Conservation (phyloP, 2,888 invertebrate species). For the Junonia oenone region DNA sequence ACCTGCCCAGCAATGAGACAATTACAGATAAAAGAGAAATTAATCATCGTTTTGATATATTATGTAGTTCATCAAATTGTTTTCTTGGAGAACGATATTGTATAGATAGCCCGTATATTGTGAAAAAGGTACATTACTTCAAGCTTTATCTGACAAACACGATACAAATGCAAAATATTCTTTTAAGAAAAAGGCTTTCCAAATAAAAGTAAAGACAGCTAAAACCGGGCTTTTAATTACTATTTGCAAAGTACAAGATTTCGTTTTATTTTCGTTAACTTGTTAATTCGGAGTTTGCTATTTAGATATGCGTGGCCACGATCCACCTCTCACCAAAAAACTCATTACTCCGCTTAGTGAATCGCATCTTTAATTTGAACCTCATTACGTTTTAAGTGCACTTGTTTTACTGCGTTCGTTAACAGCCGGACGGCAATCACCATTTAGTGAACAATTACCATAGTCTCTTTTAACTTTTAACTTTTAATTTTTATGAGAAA, state of each 20-base stretch:
- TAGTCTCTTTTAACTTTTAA: conserved; percentile 9
- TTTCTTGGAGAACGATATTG: no score
- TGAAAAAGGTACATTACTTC: no score
- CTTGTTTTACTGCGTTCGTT: conserved; percentile 41
- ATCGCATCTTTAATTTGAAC: conserved; percentile 40
- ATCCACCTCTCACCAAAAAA: conserved; percentile 28
- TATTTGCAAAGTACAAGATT: conserved; percentile 11
- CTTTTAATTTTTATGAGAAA: no score
- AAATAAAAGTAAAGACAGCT: neutral
- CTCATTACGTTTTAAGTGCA: conserved; percentile 45
- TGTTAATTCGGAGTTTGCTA: conserved; percentile 13
- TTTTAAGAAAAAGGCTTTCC: no score
- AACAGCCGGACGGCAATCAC: conserved; percentile 32
- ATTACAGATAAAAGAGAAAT: no score
- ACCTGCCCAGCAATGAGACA: no score
- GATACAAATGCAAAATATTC: no score
- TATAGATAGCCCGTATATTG: no score
- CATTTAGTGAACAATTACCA: conserved; percentile 21
- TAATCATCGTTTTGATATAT: no score
- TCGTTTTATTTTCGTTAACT: conserved; percentile 14
- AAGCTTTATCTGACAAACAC: no score
- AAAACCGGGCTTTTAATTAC: conserved; percentile 10
- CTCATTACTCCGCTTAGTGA: conserved; percentile 29
- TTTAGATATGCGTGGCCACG: conserved; percentile 28
- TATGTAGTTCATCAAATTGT: no score